A percentile compares a stretch with the other conserved stretches of the same genome.
phyloP scores from a whole-genome alignment of 2,113 vertebrate genomes.

The Antigone vipio region DNA sequence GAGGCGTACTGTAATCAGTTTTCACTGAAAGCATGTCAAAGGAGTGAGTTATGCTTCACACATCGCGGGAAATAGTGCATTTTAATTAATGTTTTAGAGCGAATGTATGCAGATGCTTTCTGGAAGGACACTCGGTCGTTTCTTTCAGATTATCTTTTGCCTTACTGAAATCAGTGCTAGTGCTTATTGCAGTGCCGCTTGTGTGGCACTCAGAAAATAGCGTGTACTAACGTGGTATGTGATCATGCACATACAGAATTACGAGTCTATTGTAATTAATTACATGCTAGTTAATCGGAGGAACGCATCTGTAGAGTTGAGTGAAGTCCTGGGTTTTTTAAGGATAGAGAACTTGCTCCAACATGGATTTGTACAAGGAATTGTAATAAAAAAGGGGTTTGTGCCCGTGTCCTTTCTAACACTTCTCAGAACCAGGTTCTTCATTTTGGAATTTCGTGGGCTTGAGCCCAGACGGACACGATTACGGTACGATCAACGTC shows the following conservation, averaged over 20 bases:
- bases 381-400: not conserved
- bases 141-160: conserved; percentile 23
- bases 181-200: not conserved
- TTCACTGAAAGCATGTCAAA: not conserved
- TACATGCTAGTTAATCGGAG: not conserved
- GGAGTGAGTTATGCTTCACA: not conserved
- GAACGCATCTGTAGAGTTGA: not conserved
- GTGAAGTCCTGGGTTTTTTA: not conserved
- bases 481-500: rapidly evolving
- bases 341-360: not conserved
- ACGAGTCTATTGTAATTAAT: not conserved
- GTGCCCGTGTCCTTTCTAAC: not conserved
- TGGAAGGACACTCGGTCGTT: not conserved
- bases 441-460: not conserved
- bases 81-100: not conserved
- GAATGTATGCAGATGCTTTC: not conserved
- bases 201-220: not conserved
- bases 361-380: not conserved
- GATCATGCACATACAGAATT: not conserved
- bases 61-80: not conserved
- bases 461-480: not conserved
- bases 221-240: not conserved
- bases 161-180: not conserved
- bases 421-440: not conserved
- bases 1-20: conserved; percentile 7